A percentile compares a stretch with the other conserved stretches of the same genome.
Conservation (phyloP, 2,888 invertebrate species). For the Girardia tigrina region DNA sequence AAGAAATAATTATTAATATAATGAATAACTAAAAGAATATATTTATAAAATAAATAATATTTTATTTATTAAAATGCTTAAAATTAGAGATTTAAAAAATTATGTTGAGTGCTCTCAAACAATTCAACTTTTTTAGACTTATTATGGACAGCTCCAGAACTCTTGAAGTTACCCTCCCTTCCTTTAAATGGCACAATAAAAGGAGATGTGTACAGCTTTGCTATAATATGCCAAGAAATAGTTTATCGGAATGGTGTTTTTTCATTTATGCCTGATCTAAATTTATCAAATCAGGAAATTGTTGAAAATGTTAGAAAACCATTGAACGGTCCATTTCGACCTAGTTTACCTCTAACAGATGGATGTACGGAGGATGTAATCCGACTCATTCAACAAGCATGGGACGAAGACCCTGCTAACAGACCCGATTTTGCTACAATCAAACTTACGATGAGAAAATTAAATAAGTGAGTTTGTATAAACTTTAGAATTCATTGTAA, state of each 20-base stretch:
- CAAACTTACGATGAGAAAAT: conserved; percentile 71
- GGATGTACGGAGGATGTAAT: conserved; percentile 36
- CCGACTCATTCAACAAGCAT: conserved; percentile 56
- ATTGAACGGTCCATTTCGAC: not conserved
- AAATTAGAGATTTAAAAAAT: no score
- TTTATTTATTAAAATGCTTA: no score
- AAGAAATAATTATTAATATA: no score
- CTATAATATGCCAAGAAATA: conserved; percentile 66
- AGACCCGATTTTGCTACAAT: conserved; percentile 78
- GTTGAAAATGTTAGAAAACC: not conserved
- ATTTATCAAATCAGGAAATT: conserved; percentile 10
- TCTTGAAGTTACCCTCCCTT: conserved; percentile 41
- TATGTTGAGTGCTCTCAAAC: no score
- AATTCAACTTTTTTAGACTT: conserved; percentile 58
- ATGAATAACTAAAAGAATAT: no score
- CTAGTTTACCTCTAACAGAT: not conserved
- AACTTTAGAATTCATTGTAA: no score
- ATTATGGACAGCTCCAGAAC: conserved; percentile 88
- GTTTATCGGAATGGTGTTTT: conserved; percentile 65
- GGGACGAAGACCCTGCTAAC: conserved; percentile 79
- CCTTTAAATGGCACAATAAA: conserved; percentile 40
- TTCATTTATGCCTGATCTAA: conserved; percentile 39
- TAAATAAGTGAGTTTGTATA: conserved; percentile 68
- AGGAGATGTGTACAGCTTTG: conserved; percentile 69
- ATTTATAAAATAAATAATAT: no score